A percentile compares a stretch with the other conserved stretches of the same genome.
Evolutionary conservation across 2,113 vertebrate genomes (phyloP).

Genomic region (Scytalopus superciliaris): DNA sequence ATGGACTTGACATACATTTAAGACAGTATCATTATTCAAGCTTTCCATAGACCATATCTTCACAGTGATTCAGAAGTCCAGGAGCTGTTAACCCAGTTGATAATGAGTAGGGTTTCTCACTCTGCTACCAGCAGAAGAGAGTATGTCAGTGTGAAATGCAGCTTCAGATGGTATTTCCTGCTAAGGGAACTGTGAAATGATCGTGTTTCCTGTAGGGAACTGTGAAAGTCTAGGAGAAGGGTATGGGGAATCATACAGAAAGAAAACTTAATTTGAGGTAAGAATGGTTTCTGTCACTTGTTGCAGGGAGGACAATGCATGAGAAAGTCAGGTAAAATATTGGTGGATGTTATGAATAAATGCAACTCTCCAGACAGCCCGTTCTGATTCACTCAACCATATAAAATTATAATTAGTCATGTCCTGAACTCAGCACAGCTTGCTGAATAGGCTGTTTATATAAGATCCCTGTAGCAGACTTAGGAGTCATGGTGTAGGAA

Average conservation of each 20-base stretch:
- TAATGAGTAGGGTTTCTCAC: neutral
- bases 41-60: neutral
- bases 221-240: neutral
- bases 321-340: neutral
- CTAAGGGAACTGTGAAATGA: neutral
- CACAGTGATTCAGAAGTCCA: neutral
- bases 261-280: neutral
- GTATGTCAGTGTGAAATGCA: neutral
- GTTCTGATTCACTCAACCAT: slow-evolving; percentile 17
- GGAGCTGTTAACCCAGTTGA: neutral
- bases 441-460: slow-evolving; percentile 24
- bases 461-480: slow-evolving; percentile 2
- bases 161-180: neutral
- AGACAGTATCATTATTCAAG: neutral
- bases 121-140: neutral
- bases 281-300: neutral
- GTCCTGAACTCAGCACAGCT: neutral
- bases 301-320: neutral
- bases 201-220: neutral
- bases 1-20: neutral
- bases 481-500: neutral
- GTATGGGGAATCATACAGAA: neutral
- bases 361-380: neutral
- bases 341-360: neutral
- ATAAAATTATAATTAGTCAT: slow-evolving; percentile 41